Evolutionary conservation across 1,140 invertebrate species (phyloP).

Genomic region (Zaprionus africanus): DNA sequence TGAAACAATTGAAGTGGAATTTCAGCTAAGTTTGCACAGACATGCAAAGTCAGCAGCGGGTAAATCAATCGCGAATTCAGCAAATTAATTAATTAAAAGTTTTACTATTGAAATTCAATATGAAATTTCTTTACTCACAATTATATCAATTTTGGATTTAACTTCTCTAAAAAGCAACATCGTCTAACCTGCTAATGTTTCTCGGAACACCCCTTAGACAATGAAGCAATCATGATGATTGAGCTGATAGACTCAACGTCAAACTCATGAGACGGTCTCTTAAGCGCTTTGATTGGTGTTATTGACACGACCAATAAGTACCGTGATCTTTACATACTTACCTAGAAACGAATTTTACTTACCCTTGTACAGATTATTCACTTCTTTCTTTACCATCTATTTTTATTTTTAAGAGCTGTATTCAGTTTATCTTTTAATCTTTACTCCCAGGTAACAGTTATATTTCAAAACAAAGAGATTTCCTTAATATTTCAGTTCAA

Average conservation of each 20-base stretch:
- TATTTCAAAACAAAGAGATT: background rate
- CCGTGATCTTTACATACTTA: conserved; percentile 1
- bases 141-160: too few relatives aligned
- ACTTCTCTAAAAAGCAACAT: too few relatives aligned
- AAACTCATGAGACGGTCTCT: conserved; percentile 52
- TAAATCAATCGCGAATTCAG: background rate
- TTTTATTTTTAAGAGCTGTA: too few relatives aligned
- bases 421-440: too few relatives aligned
- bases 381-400: background rate
- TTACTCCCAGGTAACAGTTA: background rate
- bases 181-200: background rate
- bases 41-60: conserved; percentile 3
- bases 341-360: background rate
- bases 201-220: conserved; percentile 32
- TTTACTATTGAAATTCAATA: background rate
- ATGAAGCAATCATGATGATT: conserved; percentile 23
- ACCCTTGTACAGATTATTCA: background rate
- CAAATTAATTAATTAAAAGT: too few relatives aligned
- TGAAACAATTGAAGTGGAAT: conserved; percentile 72
- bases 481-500: conserved; percentile 31
- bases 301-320: conserved; percentile 54
- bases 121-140: background rate
- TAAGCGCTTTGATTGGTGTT: conserved; percentile 64
- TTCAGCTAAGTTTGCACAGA: conserved; percentile 21
- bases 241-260: conserved; percentile 34